Evolutionary conservation across 1,140 invertebrate species (phyloP).

Genomic region (Orussus abietinus): DNA sequence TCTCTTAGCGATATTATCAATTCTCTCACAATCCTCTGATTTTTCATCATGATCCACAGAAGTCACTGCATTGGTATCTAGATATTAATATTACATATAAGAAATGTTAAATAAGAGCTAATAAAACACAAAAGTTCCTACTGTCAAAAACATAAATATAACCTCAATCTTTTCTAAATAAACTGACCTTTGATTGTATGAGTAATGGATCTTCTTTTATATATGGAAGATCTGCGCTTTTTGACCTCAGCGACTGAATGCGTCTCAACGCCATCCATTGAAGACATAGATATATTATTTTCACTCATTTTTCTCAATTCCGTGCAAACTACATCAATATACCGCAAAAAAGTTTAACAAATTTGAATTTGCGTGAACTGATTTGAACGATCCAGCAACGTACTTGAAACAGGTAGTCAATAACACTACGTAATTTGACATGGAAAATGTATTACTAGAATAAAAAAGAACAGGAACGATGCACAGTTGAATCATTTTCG

Average conservation of each 20-base stretch:
- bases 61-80: too few species aligned
- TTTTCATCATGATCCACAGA: too few species aligned
- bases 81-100: not conserved
- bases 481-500: too few species aligned
- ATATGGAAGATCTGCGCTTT: constrained; percentile 34
- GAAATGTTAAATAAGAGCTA: not conserved
- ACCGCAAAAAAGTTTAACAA: too few species aligned
- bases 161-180: not conserved
- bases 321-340: too few species aligned
- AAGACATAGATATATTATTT: not conserved
- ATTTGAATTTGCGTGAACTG: too few species aligned
- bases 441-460: too few species aligned
- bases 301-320: constrained; percentile 1
- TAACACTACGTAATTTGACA: too few species aligned
- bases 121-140: not conserved
- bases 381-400: too few species aligned
- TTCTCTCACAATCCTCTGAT: too few species aligned
- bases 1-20: constrained; percentile 3
- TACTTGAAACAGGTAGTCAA: too few species aligned
- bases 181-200: not conserved
- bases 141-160: constrained; percentile 1
- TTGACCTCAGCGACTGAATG: not conserved
- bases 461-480: too few species aligned
- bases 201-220: constrained; percentile 16
- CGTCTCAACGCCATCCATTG: not conserved